Percentiles rank a stretch among this genome's conserved stretches.
phyloP scores from a whole-genome alignment of 2,888 invertebrate genomes.

The Limnephilus marmoratus region DNA sequence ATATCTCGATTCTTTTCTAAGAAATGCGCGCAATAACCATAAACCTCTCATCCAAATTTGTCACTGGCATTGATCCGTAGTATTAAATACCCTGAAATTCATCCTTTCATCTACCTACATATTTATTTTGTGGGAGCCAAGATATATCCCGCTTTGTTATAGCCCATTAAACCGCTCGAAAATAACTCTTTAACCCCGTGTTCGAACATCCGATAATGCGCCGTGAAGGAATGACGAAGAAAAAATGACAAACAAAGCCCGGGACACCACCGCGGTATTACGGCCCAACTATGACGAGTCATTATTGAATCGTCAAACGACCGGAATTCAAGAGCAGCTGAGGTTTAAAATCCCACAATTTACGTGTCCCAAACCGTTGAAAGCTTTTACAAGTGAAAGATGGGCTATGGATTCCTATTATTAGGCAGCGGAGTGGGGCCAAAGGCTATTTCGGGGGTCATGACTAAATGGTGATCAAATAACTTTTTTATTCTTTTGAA shows the following conservation, averaged over 20 bases:
- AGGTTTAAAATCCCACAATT: slow-evolving; percentile 59
- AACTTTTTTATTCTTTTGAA: not conserved
- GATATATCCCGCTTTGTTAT: slow-evolving; percentile 60
- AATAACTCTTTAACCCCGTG: slow-evolving; percentile 61
- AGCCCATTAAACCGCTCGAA: slow-evolving; percentile 63
- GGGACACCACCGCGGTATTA: slow-evolving; percentile 39
- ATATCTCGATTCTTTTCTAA: no score
- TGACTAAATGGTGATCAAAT: slow-evolving; percentile 8
- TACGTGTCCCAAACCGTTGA: slow-evolving; percentile 54
- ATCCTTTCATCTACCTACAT: not conserved
- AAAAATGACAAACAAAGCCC: slow-evolving; percentile 61
- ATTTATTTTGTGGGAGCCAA: slow-evolving; percentile 30
- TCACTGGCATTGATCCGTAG: not conserved
- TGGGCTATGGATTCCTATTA: not conserved
- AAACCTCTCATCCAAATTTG: not conserved
- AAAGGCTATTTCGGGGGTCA: slow-evolving; percentile 51
- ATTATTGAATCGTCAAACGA: slow-evolving; percentile 61
- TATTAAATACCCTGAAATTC: not conserved
- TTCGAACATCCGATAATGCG: slow-evolving; percentile 58
- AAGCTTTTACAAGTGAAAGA: slow-evolving; percentile 47
- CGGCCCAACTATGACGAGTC: slow-evolving; percentile 52
- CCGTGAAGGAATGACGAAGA: slow-evolving; percentile 61
- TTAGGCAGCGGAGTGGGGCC: not conserved
- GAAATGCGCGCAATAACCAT: no score
- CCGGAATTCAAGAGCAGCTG: slow-evolving; percentile 49